Evolutionary conservation across 2,797 vertebrate genomes (phyloP).

Genomic region (Bryconaethiops microstoma): DNA sequence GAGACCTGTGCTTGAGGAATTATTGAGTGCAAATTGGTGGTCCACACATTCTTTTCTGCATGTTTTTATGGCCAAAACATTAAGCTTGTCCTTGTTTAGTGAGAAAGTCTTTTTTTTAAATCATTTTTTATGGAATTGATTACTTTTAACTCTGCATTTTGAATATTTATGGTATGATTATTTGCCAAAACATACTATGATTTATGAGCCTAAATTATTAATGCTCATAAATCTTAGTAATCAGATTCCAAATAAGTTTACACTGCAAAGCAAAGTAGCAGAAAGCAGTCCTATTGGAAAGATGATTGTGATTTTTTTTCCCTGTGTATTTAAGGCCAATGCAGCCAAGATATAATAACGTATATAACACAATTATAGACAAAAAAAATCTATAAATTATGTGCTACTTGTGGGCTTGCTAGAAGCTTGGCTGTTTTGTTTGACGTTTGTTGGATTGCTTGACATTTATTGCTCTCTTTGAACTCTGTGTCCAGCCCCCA

Average conservation of each 20-base stretch:
- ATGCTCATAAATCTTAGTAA: too few species aligned
- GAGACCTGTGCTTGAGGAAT: slow-evolving; percentile 7
- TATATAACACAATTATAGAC: too few species aligned
- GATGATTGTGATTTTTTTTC: too few species aligned
- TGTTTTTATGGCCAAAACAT: not conserved
- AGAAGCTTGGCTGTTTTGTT: not conserved
- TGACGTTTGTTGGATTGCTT: not conserved
- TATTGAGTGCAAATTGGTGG: not conserved
- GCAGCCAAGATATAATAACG: too few species aligned
- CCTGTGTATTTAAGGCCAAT: too few species aligned
- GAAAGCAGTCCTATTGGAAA: too few species aligned
- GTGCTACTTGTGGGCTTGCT: not conserved
- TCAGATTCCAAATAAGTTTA: too few species aligned
- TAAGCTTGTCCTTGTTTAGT: not conserved
- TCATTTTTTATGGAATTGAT: not conserved
- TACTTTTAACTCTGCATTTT: not conserved
- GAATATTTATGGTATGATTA: too few species aligned
- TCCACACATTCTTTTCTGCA: not conserved
- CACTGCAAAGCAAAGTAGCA: too few species aligned
- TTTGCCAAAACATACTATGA: too few species aligned
- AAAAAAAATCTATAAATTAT: too few species aligned
- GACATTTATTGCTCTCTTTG: slow-evolving; percentile 15
- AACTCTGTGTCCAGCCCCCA: not conserved
- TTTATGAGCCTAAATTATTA: too few species aligned
- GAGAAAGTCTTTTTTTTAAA: not conserved